Percentiles rank a stretch among this genome's conserved stretches.
These are phyloP conservation scores for Sinonovacula constricta DNA, from an alignment of 1,140 invertebrate species.

Conservation along the genomic window DNA sequence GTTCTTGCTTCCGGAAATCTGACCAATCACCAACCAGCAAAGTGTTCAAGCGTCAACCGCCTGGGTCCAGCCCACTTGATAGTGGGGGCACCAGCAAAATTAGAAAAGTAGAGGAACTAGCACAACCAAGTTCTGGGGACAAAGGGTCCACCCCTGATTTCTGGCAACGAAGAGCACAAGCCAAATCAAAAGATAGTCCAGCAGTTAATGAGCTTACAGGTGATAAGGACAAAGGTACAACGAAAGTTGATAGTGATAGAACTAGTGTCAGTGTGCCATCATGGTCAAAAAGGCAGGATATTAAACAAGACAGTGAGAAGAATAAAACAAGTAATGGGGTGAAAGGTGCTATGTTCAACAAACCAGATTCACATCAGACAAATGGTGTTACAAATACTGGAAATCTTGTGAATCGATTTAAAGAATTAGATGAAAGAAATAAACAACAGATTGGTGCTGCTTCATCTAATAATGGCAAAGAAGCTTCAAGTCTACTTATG, in stretches of 20 bases:
- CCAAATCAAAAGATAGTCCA: conserved; percentile 41
- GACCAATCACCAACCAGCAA: conserved; percentile 69
- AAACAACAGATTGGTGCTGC: conserved; percentile 2
- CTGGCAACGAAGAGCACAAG: conserved; percentile 52
- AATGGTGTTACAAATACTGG: not conserved
- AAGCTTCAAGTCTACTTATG: too few species aligned
- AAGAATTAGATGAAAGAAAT: conserved; percentile 49
- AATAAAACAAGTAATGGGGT: not conserved
- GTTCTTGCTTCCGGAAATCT: conserved; percentile 86
- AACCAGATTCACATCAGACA: too few species aligned
- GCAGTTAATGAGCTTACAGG: conserved; percentile 1
- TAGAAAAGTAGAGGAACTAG: conserved; percentile 1
- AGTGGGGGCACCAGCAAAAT: conserved; percentile 15
- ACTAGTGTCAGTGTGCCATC: not conserved
- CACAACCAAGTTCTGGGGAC: not conserved
- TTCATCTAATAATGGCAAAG: too few species aligned
- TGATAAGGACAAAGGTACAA: conserved; percentile 3
- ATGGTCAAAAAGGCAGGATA: not conserved
- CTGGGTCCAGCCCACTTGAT: not conserved
- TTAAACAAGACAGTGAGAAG: not conserved
- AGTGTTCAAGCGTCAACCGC: conserved; percentile 52
- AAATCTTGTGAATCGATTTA: conserved; percentile 41
- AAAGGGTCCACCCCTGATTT: conserved; percentile 35
- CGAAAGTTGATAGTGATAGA: not conserved
- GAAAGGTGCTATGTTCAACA: not conserved